Evolutionary conservation across 2,113 vertebrate genomes (phyloP).

Genomic region (Axis porcinus): DNA sequence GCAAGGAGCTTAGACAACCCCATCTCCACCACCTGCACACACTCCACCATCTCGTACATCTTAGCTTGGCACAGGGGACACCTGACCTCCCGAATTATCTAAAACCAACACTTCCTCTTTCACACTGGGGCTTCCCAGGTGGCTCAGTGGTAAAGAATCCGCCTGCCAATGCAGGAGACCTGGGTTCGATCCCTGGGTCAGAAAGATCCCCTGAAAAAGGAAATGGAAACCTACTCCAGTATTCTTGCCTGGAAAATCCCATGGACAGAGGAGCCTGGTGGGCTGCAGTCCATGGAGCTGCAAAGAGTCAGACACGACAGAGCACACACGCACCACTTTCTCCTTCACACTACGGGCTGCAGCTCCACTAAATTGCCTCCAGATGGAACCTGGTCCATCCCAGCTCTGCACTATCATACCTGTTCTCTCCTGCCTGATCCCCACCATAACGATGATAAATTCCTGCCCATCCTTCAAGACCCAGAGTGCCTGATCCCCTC

Average conservation of each 20-base stretch:
- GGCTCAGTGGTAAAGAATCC: not conserved
- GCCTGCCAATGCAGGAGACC: not conserved
- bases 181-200: not conserved
- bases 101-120: not conserved
- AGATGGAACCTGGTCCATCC: not conserved
- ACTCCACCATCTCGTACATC: not conserved
- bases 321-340: not conserved
- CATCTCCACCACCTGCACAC: not conserved
- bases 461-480: not conserved
- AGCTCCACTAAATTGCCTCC: not conserved
- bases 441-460: fast-evolving
- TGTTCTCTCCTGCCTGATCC: no score
- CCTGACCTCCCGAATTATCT: not conserved
- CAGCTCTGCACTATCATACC: not conserved
- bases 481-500: not conserved
- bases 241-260: not conserved
- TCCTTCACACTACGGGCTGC: not conserved
- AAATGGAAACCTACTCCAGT: not conserved
- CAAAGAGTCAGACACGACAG: not conserved
- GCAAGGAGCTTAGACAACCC: fast-evolving
- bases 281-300: not conserved
- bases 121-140: not conserved
- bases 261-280: not conserved
- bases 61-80: not conserved
- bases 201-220: not conserved